A percentile compares a stretch with the other conserved stretches of the same genome.
Conservation (phyloP, 2,797 vertebrate species). For the Tangara arthus region DNA sequence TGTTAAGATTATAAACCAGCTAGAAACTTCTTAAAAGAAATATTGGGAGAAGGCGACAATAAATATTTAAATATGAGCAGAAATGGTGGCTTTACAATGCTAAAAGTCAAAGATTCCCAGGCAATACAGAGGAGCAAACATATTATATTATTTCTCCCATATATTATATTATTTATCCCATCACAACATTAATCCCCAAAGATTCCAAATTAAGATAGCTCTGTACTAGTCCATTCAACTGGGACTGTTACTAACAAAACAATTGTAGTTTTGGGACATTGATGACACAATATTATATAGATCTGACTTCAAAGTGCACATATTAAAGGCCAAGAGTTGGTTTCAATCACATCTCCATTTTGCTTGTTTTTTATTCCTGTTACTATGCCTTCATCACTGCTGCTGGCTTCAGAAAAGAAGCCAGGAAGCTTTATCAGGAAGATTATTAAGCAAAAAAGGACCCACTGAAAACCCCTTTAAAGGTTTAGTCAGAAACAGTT, state of each 20-base stretch:
- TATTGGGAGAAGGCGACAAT: background rate
- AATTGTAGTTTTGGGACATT: background rate
- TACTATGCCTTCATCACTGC: background rate
- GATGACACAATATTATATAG: background rate
- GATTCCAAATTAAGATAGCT: background rate
- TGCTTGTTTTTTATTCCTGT: background rate
- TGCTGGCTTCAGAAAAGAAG: background rate
- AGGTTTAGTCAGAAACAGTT: background rate
- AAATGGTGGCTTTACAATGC: background rate
- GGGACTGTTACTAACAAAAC: background rate
- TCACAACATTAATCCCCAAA: background rate
- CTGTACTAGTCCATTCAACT: background rate
- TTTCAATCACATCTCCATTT: background rate
- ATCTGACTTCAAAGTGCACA: background rate
- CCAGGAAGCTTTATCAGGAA: background rate
- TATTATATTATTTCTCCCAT: background rate
- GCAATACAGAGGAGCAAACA: background rate
- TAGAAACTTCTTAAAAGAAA: background rate
- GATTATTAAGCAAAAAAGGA: background rate
- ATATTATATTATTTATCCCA: background rate
- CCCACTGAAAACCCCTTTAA: background rate
- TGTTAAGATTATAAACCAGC: background rate
- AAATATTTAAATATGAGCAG: background rate
- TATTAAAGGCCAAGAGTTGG: background rate
- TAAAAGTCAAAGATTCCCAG: background rate